These are phyloP conservation scores for Phocoena phocoena DNA, from an alignment of 2,113 vertebrate genomes.

Conservation along the genomic window DNA sequence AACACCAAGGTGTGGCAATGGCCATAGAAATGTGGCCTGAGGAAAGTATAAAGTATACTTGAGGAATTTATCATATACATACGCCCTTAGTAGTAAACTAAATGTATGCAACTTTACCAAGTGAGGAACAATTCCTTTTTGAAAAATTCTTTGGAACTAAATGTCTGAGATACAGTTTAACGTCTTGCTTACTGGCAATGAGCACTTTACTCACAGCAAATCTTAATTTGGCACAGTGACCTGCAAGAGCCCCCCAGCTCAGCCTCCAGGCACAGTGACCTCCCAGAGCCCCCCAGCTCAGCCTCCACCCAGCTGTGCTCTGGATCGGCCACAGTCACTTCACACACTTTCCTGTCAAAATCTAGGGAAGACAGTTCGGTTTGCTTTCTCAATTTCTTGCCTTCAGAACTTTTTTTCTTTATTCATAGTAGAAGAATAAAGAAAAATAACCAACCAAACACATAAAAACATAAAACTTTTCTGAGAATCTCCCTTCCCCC, in stretches of 20 bases:
- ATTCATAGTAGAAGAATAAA: not conserved
- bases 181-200: not conserved
- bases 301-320: not conserved
- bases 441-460: not conserved
- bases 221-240: not conserved
- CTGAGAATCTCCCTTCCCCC: too few relatives aligned
- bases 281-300: not conserved
- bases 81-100: not conserved
- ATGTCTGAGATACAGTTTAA: not conserved
- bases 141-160: not conserved
- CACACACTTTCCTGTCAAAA: not conserved
- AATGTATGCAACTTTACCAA: not conserved
- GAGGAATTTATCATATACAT: not conserved
- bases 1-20: not conserved
- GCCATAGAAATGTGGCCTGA: not conserved
- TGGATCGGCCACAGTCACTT: not conserved
- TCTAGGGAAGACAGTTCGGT: not conserved
- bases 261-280: not conserved
- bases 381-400: constrained; percentile 3
- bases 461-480: not conserved
- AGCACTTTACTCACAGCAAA: not conserved
- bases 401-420: not conserved
- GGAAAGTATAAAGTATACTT: not conserved
- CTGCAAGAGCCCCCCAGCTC: not conserved
- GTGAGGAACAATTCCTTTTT: not conserved